Evolutionary conservation across 2,113 vertebrate species (phyloP).

Genomic region (Hirundichthys speculiger): DNA sequence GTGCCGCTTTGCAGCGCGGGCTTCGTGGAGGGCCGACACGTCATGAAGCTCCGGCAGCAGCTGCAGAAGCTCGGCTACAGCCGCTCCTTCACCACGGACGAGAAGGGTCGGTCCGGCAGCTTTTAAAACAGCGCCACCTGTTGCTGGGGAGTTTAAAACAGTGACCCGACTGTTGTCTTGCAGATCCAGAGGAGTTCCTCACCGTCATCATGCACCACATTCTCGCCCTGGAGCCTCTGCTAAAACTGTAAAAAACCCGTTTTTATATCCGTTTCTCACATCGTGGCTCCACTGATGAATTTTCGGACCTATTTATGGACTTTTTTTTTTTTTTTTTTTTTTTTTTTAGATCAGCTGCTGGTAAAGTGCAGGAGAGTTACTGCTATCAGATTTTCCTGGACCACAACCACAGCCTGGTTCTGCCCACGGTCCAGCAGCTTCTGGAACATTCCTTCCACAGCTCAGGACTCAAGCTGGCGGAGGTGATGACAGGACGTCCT

Average conservation of each 20-base stretch:
- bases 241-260: slow-evolving; percentile 81
- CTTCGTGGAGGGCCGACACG: slow-evolving; percentile 81
- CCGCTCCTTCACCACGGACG: slow-evolving; percentile 87
- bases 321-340: neutral
- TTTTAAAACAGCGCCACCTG: neutral
- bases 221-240: slow-evolving; percentile 85
- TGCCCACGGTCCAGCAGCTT: slow-evolving; percentile 89
- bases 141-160: neutral
- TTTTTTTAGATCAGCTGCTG: slow-evolving; percentile 66
- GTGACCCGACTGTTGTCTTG: slow-evolving; percentile 20
- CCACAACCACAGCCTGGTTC: slow-evolving; percentile 85
- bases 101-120: slow-evolving; percentile 82
- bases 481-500: too few species aligned
- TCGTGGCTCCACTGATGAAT: too few species aligned
- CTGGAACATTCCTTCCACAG: slow-evolving; percentile 89
- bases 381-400: slow-evolving; percentile 93
- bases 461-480: slow-evolving; percentile 83
- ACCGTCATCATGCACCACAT: slow-evolving; percentile 89
- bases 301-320: neutral
- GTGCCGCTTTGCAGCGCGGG: slow-evolving; percentile 74
- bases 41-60: slow-evolving; percentile 89
- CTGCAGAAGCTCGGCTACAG: slow-evolving; percentile 84
- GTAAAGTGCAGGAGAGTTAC: slow-evolving; percentile 85
- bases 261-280: neutral
- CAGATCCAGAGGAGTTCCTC: slow-evolving; percentile 94